Conservation (phyloP, 1,140 invertebrate genomes). For the Diorhabda sublineata region DNA sequence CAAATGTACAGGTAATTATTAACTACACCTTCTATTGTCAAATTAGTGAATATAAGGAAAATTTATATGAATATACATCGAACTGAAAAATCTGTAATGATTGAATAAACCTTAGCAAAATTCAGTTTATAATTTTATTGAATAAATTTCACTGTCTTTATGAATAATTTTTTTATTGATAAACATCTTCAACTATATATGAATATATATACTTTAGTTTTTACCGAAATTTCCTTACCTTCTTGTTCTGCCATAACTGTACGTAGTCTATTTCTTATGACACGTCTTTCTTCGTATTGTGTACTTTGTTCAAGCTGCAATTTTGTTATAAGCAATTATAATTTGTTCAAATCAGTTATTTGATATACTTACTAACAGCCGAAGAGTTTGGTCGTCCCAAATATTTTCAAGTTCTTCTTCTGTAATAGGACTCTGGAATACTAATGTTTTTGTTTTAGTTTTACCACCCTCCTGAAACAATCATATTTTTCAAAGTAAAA, state of each 20-base stretch:
- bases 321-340: background rate
- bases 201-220: no score
- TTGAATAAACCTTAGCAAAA: no score
- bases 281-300: slow-evolving; percentile 80
- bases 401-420: slow-evolving; percentile 62
- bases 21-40: no score
- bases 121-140: no score
- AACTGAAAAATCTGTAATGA: no score
- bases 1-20: no score
- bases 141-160: no score
- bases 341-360: background rate
- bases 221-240: slow-evolving; percentile 50
- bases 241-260: slow-evolving; percentile 73
- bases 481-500: background rate
- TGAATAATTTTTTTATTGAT: no score
- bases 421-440: slow-evolving; percentile 43
- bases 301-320: slow-evolving; percentile 76
- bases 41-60: no score
- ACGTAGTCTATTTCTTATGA: slow-evolving; percentile 71
- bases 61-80: no score
- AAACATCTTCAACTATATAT: no score
- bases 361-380: slow-evolving; percentile 59
- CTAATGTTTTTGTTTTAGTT: slow-evolving; percentile 36
- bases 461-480: slow-evolving; percentile 41
- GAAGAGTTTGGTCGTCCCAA: slow-evolving; percentile 68